Conservation (phyloP, 2,797 vertebrate genomes). For the Ptychadena robeensis region DNA sequence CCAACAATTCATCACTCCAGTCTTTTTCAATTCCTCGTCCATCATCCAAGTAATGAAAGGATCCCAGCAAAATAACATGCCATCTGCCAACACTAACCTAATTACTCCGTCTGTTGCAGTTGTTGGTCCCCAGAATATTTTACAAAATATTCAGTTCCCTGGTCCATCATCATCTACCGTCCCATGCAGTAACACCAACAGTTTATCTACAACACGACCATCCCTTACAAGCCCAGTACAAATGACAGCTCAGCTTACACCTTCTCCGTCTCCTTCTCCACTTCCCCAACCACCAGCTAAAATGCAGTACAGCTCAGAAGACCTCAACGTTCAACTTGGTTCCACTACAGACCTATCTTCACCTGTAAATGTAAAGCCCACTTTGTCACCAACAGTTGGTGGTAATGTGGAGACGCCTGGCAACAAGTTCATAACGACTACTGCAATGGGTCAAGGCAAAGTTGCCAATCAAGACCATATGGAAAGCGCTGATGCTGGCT, state of each 20-base stretch:
- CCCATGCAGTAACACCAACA: slow-evolving; percentile 70
- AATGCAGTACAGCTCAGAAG: slow-evolving; percentile 69
- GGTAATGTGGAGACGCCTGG: slow-evolving; percentile 80
- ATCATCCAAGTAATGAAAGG: slow-evolving; percentile 91
- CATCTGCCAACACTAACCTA: slow-evolving; percentile 81
- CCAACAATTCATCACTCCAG: slow-evolving; percentile 89
- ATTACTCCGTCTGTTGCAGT: slow-evolving; percentile 89
- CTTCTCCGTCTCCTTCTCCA: slow-evolving; percentile 70
- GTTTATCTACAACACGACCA: slow-evolving; percentile 73
- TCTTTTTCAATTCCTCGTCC: slow-evolving; percentile 90
- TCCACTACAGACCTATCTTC: slow-evolving; percentile 69
- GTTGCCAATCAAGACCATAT: slow-evolving; percentile 70
- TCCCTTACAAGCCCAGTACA: slow-evolving; percentile 77
- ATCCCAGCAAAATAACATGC: slow-evolving; percentile 77
- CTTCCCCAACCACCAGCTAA: slow-evolving; percentile 72
- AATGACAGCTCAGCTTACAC: slow-evolving; percentile 77
- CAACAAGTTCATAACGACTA: slow-evolving; percentile 82
- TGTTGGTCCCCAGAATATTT: slow-evolving; percentile 88
- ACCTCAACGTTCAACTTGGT: slow-evolving; percentile 67
- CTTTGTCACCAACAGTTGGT: slow-evolving; percentile 80
- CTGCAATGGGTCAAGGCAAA: slow-evolving; percentile 82
- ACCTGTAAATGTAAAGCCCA: slow-evolving; percentile 75
- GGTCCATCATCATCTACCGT: slow-evolving; percentile 75
- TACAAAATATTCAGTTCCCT: slow-evolving; percentile 88
- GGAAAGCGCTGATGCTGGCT: background rate